Evolutionary conservation across 2,113 vertebrate species (phyloP).

Genomic region (Cinclus cinclus): DNA sequence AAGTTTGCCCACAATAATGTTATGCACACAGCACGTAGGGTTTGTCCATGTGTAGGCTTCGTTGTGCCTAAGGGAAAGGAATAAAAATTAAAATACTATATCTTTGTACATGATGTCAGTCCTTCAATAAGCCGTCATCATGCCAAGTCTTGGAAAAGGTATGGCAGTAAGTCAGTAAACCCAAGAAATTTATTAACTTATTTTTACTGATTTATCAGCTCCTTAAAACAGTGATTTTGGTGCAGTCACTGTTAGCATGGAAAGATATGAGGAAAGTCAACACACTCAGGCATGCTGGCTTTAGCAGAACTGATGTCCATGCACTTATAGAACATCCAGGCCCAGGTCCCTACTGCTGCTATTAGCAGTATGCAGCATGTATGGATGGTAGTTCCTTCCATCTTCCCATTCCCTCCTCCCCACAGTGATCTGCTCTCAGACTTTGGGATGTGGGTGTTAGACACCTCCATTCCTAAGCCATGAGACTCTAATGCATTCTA

Average conservation of each 20-base stretch:
- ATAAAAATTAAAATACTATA: neutral
- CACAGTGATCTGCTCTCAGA: neutral
- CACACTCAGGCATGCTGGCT: neutral
- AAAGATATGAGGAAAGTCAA: neutral
- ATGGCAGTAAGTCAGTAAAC: neutral
- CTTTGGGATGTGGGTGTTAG: neutral
- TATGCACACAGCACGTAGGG: constrained; percentile 95
- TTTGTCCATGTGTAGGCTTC: constrained; percentile 99
- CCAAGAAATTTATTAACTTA: neutral
- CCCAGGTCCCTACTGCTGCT: neutral
- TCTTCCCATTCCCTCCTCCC: neutral
- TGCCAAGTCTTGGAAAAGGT: neutral
- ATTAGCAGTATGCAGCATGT: neutral
- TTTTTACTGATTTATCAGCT: neutral
- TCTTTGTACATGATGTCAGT: neutral
- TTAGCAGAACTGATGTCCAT: neutral
- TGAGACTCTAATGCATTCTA: neutral
- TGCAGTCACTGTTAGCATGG: neutral
- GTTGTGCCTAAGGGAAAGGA: constrained; percentile 77
- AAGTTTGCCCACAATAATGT: constrained; percentile 96
- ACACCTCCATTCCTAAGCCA: neutral
- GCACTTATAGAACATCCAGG: neutral
- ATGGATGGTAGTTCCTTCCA: neutral
- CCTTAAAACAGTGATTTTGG: neutral
- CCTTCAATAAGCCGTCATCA: neutral